These are phyloP conservation scores for Pheosia gnoma DNA, from an alignment of 2,888 invertebrate species.

Conservation along the genomic window DNA sequence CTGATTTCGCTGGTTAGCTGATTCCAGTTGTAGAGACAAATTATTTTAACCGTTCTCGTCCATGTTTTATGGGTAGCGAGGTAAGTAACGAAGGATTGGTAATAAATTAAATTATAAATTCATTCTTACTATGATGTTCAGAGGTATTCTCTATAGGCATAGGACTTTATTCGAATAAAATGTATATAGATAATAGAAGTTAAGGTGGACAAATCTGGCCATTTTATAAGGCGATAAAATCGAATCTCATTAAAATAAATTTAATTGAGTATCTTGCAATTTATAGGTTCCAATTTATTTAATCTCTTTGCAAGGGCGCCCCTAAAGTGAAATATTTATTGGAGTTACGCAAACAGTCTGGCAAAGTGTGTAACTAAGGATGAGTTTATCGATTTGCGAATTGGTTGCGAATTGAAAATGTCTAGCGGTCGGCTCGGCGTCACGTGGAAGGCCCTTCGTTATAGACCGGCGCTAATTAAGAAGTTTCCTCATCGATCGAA, in stretches of 20 bases:
- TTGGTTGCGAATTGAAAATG: constrained; percentile 58
- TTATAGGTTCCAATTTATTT: constrained; percentile 15
- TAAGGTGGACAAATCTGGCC: too few relatives aligned
- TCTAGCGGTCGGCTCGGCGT: constrained; percentile 55
- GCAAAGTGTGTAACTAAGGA: constrained; percentile 30
- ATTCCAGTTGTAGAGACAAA: neutral
- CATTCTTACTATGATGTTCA: too few relatives aligned
- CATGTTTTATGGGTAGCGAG: neutral
- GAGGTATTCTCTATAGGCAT: too few relatives aligned
- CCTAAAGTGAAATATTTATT: constrained; percentile 21
- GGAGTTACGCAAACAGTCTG: constrained; percentile 26
- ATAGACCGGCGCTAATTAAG: constrained; percentile 69
- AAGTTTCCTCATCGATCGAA: constrained; percentile 66
- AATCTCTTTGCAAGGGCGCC: constrained; percentile 2
- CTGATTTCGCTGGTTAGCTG: constrained; percentile 16
- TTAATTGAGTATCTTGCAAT: neutral
- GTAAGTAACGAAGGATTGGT: neutral
- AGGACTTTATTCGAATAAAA: too few relatives aligned
- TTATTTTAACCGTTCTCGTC: neutral
- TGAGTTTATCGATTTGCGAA: constrained; percentile 45
- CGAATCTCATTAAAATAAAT: neutral
- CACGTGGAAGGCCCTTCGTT: constrained; percentile 55
- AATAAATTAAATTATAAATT: too few relatives aligned
- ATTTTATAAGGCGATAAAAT: too few relatives aligned
- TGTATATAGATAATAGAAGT: too few relatives aligned